A percentile compares a stretch with the other conserved stretches of the same genome.
Conservation (phyloP, 2,113 vertebrate genomes). For the human (Homo sapiens) region DNA sequence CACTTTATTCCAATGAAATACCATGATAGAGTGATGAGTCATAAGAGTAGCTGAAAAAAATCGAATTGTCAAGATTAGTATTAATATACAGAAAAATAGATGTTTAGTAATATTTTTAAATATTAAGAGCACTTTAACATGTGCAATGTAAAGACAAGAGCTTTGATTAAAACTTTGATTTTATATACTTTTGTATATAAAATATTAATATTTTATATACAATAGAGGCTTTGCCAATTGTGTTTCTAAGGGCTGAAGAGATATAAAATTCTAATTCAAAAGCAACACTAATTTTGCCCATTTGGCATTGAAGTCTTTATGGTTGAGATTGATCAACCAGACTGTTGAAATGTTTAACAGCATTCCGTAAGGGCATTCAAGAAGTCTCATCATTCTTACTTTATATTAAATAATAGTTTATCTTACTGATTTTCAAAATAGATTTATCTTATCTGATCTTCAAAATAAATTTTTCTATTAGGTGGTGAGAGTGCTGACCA, state of each 20-base stretch:
- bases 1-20: neutral
- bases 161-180: neutral
- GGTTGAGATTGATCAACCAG: neutral
- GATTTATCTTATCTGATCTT: neutral
- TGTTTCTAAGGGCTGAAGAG: neutral
- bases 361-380: neutral
- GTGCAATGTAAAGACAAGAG: neutral
- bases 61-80: neutral
- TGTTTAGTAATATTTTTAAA: neutral
- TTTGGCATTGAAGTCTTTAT: neutral
- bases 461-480: neutral
- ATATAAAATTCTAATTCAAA: neutral
- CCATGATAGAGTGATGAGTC: neutral
- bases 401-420: neutral
- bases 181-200: neutral
- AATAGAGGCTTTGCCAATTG: neutral
- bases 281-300: neutral
- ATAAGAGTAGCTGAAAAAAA: neutral
- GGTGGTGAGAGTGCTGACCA: neutral
- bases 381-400: neutral
- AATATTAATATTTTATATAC: neutral
- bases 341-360: neutral
- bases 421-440: neutral
- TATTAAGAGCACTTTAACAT: neutral
- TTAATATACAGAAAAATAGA: neutral